These are phyloP conservation scores for Alces alces DNA, from an alignment of 2,113 vertebrate species.

Conservation along the genomic window DNA sequence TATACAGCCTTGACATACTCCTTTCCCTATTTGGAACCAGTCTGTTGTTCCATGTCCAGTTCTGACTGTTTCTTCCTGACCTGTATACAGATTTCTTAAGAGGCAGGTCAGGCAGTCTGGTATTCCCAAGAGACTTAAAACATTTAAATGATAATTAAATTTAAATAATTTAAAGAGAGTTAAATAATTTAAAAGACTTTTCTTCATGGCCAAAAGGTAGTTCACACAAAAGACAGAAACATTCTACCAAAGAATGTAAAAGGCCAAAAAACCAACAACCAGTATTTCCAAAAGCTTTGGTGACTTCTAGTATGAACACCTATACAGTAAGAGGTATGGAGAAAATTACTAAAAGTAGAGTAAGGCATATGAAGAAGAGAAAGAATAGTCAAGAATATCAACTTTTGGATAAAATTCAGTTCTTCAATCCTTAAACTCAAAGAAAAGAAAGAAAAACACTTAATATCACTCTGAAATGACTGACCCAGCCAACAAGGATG, in stretches of 20 bases:
- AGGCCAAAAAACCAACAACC: neutral
- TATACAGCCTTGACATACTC: neutral
- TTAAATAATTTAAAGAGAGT: conserved; percentile 19
- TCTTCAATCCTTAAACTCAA: neutral
- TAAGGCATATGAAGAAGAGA: neutral
- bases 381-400: neutral
- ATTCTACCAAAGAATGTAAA: neutral
- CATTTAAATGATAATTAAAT: neutral
- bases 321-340: neutral
- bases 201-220: conserved; percentile 24
- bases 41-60: neutral
- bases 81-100: neutral
- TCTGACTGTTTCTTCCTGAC: neutral
- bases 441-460: neutral
- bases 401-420: neutral
- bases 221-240: conserved; percentile 30
- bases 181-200: conserved; percentile 67
- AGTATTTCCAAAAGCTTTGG: conserved; percentile 12
- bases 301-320: neutral
- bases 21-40: neutral
- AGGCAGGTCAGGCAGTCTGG: neutral
- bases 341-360: neutral
- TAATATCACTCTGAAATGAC: neutral
- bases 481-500: neutral
- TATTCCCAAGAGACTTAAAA: neutral